Evolutionary conservation across 2,888 invertebrate species (phyloP), one percentile per base, ranked within the genome.

Genomic region (Andrena camellia): DNA sequence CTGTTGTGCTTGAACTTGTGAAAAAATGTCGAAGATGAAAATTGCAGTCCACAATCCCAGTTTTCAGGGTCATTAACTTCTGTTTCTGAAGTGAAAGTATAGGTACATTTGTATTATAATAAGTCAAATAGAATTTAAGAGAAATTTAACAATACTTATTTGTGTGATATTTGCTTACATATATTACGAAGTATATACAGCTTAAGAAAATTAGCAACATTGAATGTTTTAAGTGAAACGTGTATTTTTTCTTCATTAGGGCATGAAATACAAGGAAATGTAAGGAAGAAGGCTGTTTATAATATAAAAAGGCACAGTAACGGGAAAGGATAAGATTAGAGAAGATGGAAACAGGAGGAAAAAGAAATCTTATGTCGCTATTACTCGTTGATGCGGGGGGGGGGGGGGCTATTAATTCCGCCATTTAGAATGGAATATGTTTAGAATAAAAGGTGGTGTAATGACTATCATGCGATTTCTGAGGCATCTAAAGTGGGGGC

Each of bases 381-480:
- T 29, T 17, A 17, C 23, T 7, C 6, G 29, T n/a, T 29, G 60
- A 13, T 60, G 26, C 29, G 29, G 31, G 26, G n/a, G 10, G n/a
- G n/a, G 29, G 31, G 26, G 23, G 42, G 42, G 5, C 8, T 5
- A 13, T 48, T 59, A 59, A 60, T 60, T 23, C 29, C 1, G 20
- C 8, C 2, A 29, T 23, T 17, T 13, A 42, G 57, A 7, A 7
- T 33, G 33, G 31, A 17, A 31, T n/a, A 20, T 20, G n/a, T 26
- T 20, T 17, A 33, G 20, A 31, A 54, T 23, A 13, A 50, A 62
- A 69, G 50, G 17, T 33, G 26, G 33, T 35, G 62, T 50, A 63
- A 63, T 71, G 50, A 29, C 59, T 42, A 73, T 8, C 60, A 59
- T 59, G 71, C 68, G 74, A 74, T 59, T 78, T 57, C 73, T 23